These are phyloP conservation scores for Antennarius maculatus DNA, from an alignment of 2,797 vertebrate species.

Conservation along the genomic window DNA sequence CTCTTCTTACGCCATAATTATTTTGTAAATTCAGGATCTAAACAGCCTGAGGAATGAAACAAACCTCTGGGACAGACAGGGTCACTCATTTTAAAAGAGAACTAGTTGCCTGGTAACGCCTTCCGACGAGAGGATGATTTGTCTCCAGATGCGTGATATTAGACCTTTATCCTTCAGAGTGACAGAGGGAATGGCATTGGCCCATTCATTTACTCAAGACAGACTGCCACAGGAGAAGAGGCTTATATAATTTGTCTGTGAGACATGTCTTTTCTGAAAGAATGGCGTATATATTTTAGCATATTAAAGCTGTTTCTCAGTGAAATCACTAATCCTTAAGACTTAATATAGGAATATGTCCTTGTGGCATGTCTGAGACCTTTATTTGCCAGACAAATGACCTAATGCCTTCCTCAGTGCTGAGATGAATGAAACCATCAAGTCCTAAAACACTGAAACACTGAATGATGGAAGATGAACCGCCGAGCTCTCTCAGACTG, in stretches of 20 bases:
- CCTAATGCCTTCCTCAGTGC: conserved; percentile 40
- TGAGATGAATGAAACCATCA: conserved; percentile 65
- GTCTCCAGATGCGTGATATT: conserved; percentile 51
- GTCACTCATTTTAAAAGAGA: conserved; percentile 43
- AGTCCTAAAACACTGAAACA: conserved; percentile 40
- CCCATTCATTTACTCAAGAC: conserved; percentile 54
- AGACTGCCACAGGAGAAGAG: conserved; percentile 42
- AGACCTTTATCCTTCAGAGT: conserved; percentile 64
- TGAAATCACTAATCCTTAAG: conserved; percentile 64
- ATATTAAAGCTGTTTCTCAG: conserved; percentile 74
- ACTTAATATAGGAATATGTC: conserved; percentile 64
- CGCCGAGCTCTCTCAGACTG: conserved; percentile 26
- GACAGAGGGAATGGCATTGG: conserved; percentile 55
- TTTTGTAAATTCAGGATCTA: conserved; percentile 21
- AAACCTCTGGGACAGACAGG: conserved; percentile 21
- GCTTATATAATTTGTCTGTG: conserved; percentile 55
- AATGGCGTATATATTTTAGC: conserved; percentile 65
- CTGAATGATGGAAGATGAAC: conserved; percentile 62
- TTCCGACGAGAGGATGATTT: conserved; percentile 49
- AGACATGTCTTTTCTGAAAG: conserved; percentile 57
- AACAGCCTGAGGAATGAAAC: conserved; percentile 34
- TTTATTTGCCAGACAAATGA: conserved; percentile 71
- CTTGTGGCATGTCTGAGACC: conserved; percentile 65
- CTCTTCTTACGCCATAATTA: conserved; percentile 22
- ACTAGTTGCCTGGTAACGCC: conserved; percentile 43